Conservation (phyloP, 2,888 invertebrate genomes). For the Cynaeus angustus region DNA sequence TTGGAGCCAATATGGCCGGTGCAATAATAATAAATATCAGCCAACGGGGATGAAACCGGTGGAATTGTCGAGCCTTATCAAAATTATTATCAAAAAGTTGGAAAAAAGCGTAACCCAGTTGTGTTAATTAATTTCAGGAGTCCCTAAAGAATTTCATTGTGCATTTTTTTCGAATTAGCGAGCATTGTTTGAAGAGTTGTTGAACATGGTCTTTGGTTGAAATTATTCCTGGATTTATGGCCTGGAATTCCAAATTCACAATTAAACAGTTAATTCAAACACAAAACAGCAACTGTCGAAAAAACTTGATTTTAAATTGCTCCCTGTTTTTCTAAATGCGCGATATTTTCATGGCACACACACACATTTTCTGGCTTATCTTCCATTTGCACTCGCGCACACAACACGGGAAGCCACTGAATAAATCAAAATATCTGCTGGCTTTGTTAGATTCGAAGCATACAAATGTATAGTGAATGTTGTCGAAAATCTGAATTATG, state of each 20-base stretch:
- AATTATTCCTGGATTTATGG: constrained; percentile 21
- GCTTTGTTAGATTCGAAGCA: constrained; percentile 45
- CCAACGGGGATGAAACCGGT: constrained; percentile 59
- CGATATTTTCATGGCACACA: constrained; percentile 33
- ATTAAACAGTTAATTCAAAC: constrained; percentile 36
- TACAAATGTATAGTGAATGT: constrained; percentile 45
- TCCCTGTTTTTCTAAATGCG: constrained; percentile 32
- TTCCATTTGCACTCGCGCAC: constrained; percentile 47
- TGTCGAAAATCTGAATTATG: constrained; percentile 46
- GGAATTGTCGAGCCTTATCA: constrained; percentile 62
- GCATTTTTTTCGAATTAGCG: constrained; percentile 11
- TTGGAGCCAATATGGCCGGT: constrained; percentile 63
- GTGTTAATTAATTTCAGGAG: constrained; percentile 8
- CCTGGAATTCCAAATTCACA: constrained; percentile 30
- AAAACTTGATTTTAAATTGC: constrained; percentile 20
- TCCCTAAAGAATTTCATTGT: constrained; percentile 23
- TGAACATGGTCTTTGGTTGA: constrained; percentile 5
- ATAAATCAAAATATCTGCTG: constrained; percentile 47
- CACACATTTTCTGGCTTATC: constrained; percentile 43
- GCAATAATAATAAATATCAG: constrained; percentile 68
- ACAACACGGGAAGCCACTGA: constrained; percentile 43
- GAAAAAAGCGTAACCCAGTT: neutral
- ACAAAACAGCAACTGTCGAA: constrained; percentile 1
- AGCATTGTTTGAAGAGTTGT: constrained; percentile 32
- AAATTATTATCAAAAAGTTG: neutral